Base-by-base conservation (phyloP, 2,888 invertebrate species). In the Caenorhabditis panamensis region DNA sequence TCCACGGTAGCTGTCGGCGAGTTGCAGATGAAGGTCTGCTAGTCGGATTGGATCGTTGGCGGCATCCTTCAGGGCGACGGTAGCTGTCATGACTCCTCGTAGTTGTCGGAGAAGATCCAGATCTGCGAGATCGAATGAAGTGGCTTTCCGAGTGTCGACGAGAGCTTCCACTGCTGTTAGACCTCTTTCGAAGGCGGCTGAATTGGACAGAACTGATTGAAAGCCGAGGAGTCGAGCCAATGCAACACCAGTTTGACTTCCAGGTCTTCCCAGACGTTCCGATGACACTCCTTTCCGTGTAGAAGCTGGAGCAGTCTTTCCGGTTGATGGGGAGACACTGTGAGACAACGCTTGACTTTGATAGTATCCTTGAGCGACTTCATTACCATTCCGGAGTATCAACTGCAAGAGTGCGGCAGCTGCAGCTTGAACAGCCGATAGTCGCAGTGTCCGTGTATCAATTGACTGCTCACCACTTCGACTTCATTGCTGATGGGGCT, bases 131-230 rank as follows among this genome's bases (percentile, higher is more conserved):
- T 89, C 89, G 67, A 89, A 89, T 8, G 83, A 80, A 0, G 83
- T 84, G 13, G 80, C 82, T 61, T 82, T 85, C 53, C 83, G 68
- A 4, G 72, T 56, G 51, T 84, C 85, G 8, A 76, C 81, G 26
- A 90, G 77, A 9, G 84, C 63, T 62, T 90, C 90, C 6, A 90
- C 83, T 1, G 86, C 87, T 1, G 96, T 95, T 4, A 97, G 92
- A 84, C 96, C 96, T 91, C 96, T 96, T 93, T 96, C 96, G 92
- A 97, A 96, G 54, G 96, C 94, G n/a, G 95, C 94, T 92, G 96
- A 96, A 92, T 96, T 96, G 64, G 87, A 82, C 24, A 83, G 58
- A 9, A 78, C 82, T 16, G 83, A 79, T 51, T 84, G 81, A 44
- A 80, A 80, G 11, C 96, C 96, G 82, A 96, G 94, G 92, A 97